Conservation (phyloP, 1,140 invertebrate genomes). For the Atopsyche davidsoni region DNA sequence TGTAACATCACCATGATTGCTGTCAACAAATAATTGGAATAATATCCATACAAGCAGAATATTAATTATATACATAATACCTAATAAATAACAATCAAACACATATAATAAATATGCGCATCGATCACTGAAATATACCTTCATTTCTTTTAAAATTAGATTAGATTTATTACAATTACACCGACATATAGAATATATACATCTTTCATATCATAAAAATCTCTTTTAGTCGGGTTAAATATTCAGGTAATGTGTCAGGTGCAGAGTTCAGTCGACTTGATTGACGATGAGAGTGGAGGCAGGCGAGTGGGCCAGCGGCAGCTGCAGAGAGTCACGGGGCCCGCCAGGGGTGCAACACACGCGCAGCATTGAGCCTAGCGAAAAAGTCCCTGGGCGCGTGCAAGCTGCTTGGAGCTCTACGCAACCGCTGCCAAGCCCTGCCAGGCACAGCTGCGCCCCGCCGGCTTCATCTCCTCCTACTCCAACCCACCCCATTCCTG, state of each 20-base stretch:
- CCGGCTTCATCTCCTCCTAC: conserved; percentile 28
- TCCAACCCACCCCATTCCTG: conserved; percentile 33
- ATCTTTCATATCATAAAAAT: too few relatives aligned
- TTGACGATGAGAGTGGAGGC: conserved; percentile 40
- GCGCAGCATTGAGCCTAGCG: conserved; percentile 35
- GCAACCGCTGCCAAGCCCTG: conserved; percentile 35
- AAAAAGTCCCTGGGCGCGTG: conserved; percentile 42
- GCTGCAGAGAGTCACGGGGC: conserved; percentile 21
- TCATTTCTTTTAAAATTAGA: too few relatives aligned
- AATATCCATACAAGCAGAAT: too few relatives aligned
- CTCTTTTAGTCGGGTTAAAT: too few relatives aligned
- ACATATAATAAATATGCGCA: too few relatives aligned
- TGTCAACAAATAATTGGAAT: too few relatives aligned
- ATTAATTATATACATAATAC: too few relatives aligned
- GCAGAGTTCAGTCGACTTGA: conserved; percentile 27
- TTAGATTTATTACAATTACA: neutral
- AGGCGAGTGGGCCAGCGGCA: conserved; percentile 35
- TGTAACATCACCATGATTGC: too few relatives aligned
- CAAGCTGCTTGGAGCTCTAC: conserved; percentile 37
- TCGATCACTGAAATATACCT: too few relatives aligned
- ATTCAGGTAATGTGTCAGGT: neutral
- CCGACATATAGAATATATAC: neutral
- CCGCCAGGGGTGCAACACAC: conserved; percentile 15
- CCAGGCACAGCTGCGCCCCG: conserved; percentile 37
- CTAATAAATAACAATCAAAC: too few relatives aligned